Base-by-base conservation (phyloP, 1,140 invertebrate species). In the Temnothorax nylanderi region DNA sequence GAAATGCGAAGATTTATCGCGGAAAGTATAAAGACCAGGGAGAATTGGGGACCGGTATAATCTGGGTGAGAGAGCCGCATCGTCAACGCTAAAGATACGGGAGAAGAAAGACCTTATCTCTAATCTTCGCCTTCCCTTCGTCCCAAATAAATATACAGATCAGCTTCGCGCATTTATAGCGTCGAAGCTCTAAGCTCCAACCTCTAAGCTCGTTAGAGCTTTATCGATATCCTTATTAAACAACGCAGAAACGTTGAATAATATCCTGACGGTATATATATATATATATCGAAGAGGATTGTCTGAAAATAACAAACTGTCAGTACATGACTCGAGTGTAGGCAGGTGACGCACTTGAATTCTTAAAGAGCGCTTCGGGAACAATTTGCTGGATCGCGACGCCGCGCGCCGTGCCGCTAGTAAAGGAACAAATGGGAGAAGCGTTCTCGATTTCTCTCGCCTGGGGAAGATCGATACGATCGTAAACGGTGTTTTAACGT, bases 401-500 rank as follows among this genome's bases (percentile, higher is more conserved):
- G 6, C 47, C 6, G 26, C 26, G 26, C 10, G n/a, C 21, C 54
- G 13, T 37, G 41, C 5, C 16, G 13, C 1, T 21, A 6, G 0
- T 6, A 32, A 78, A 49, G 60, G 32, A 37, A 49, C 6, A 54
- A 67, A 80, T 51, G 26, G 13, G 13, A 49, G 3, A 44, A 26
- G 60, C 49, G 8, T 18, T 58, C 16, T 1, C 26, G 26, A 41
- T n/a, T 32, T 37, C 41, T 71, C 37, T 41, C 11, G 18, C 10
- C 37, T 1, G 34, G 8, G 21, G 8, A 71, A 56, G 49, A 81
- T 81, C 49, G 21, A 81, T 71, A 51, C 21, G 64, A n/a, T 71
- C 64, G 65, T 81, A 81, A 81, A 71, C 49, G 64, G 21, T 32
- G 10, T 56, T 81, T 81, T 7, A 8, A 13, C 62, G 44, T 81